Base-by-base conservation (phyloP, 2,797 vertebrate species). In the Todus mexicanus region DNA sequence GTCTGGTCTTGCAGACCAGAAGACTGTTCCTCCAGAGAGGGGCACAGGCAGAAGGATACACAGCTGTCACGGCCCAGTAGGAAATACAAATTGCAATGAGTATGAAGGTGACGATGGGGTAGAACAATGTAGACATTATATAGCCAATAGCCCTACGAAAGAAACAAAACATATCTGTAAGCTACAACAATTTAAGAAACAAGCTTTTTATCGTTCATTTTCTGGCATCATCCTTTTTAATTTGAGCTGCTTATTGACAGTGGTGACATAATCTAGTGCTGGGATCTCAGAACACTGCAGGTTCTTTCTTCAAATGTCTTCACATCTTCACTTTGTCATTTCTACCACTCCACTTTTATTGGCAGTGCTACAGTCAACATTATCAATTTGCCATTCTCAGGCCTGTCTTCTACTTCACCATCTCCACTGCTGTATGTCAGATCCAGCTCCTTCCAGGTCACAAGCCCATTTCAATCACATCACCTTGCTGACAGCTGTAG, bases 1-100 rank as follows among this genome's bases (percentile, higher is more conserved):
- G 47, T 64, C 42, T 26, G 35, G 13, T 27, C 45, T 80, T 66
- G 50, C 35, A 73, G 56, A 50, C 26, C 47, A 50, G 68, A 71
- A 38, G 48, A 59, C 33, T 50, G 9, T 27, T 93, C 23, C 31
- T 65, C 38, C 64, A 51, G 29, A 51, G 25, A 81, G 23, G 61
- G 60, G 27, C 47, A 84, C 38, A 85, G 18, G 70, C 48, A 38
- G 78, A 98, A 99, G 99, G 99, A 99, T 99, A 99, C 99, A 99
- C 97, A n/a, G 99, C 98, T 68, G 98, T 99, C 84, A 99, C 98
- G 3, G 98, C 98, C 98, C 99, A 98, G 95, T 99, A 99, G 56
- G 98, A 98, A 81, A 99, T 98, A 94, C 99, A 99, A 94, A 99
- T 93, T 40, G 98, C 98, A 94, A 99, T 97, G 54, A 99, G 98